Percentiles rank a stretch among this genome's conserved stretches.
Evolutionary conservation across 1,140 invertebrate species (phyloP).

Genomic region (Thaumetopoea pityocampa): DNA sequence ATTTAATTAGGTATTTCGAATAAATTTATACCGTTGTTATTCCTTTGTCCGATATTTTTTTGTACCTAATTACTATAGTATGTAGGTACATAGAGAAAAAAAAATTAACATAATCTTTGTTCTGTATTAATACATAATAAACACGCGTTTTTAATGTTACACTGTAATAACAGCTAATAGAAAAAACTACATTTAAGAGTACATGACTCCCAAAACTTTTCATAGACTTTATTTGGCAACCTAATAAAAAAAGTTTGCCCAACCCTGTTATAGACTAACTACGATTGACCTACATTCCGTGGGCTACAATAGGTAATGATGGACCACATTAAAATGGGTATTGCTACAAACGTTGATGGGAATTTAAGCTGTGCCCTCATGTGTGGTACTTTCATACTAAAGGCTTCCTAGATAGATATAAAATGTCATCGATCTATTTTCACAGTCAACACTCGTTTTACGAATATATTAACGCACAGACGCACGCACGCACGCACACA

Average conservation of each 20-base stretch:
- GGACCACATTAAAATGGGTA: constrained; percentile 11
- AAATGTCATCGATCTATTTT: constrained; percentile 24
- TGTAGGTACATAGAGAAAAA: background rate
- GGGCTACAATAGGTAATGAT: background rate
- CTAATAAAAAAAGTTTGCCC: constrained; percentile 7
- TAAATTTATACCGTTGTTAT: too few species aligned
- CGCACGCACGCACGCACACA: too few species aligned
- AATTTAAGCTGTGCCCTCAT: constrained; percentile 13
- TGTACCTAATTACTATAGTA: too few species aligned
- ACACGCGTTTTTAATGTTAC: too few species aligned
- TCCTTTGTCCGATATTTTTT: too few species aligned
- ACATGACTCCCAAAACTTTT: too few species aligned
- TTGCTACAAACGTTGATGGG: constrained; percentile 2
- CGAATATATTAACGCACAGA: too few species aligned
- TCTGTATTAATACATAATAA: too few species aligned
- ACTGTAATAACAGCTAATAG: background rate
- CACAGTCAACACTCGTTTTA: too few species aligned
- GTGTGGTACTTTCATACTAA: too few species aligned
- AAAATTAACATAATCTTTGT: background rate
- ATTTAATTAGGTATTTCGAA: too few species aligned
- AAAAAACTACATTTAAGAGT: constrained; percentile 1
- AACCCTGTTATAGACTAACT: constrained; percentile 18
- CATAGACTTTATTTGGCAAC: too few species aligned
- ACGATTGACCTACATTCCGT: constrained; percentile 7
- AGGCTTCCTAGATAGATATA: constrained; percentile 15